Conservation (phyloP, 2,113 vertebrate genomes). For the Scytalopus superciliaris region DNA sequence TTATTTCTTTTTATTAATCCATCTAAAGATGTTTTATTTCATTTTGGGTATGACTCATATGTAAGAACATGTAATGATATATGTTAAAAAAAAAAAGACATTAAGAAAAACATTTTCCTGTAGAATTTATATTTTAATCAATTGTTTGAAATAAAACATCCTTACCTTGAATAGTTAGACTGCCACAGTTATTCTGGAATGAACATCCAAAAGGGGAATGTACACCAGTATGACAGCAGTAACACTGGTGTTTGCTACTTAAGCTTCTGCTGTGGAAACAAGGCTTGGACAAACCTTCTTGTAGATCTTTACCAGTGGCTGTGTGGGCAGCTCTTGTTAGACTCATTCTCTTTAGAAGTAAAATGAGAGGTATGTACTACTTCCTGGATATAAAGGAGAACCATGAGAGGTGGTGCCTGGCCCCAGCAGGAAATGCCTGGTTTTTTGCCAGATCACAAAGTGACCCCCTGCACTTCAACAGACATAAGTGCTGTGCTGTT, state of each 20-base stretch:
- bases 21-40: constrained; percentile 3
- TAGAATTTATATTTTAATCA: neutral
- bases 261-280: neutral
- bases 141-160: constrained; percentile 34
- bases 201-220: neutral
- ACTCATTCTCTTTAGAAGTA: neutral
- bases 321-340: neutral
- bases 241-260: neutral
- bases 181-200: neutral
- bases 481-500: neutral
- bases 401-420: no score
- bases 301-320: no score
- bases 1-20: constrained; percentile 58
- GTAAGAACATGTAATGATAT: neutral
- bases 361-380: neutral
- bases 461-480: no score
- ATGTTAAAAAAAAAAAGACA: neutral
- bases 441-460: neutral
- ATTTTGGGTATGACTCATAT: neutral
- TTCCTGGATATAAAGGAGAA: neutral
- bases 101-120: neutral
- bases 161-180: neutral
- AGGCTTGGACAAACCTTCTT: neutral
- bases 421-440: neutral
- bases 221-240: neutral